Percentiles rank a stretch among this genome's conserved stretches.
These are phyloP conservation scores for Myripristis murdjan DNA, from an alignment of 2,797 vertebrate genomes.

Conservation along the genomic window DNA sequence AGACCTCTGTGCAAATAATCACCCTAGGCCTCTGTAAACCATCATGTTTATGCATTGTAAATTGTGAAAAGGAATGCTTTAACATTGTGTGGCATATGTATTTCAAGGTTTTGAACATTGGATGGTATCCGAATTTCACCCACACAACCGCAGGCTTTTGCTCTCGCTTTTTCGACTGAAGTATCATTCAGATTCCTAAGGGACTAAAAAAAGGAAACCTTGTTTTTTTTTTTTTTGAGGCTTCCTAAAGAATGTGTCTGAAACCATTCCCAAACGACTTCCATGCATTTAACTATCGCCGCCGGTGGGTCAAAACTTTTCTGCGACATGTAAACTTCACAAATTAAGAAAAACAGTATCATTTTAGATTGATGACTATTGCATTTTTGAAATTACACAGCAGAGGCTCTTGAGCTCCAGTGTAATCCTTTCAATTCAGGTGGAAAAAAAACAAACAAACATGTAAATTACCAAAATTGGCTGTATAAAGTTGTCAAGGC, in stretches of 20 bases:
- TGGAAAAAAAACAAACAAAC: neutral
- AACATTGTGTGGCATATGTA: conserved; percentile 82
- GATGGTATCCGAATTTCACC: conserved; percentile 80
- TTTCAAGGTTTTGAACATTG: conserved; percentile 85
- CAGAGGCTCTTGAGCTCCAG: conserved; percentile 34
- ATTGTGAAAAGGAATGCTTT: conserved; percentile 82
- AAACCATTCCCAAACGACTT: conserved; percentile 64
- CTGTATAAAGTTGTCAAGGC: conserved; percentile 34
- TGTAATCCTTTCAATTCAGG: conserved; percentile 46
- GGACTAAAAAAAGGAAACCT: conserved; percentile 57
- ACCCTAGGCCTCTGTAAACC: conserved; percentile 76
- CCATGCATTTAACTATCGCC: conserved; percentile 63
- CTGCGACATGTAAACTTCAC: conserved; percentile 32
- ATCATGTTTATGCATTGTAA: conserved; percentile 83
- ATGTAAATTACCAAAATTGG: conserved; percentile 40
- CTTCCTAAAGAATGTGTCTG: conserved; percentile 74
- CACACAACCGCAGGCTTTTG: conserved; percentile 81
- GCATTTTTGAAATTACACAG: conserved; percentile 66
- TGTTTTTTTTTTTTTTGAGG: conserved; percentile 55
- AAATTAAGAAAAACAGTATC: conserved; percentile 33
- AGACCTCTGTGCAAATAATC: conserved; percentile 84
- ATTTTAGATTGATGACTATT: conserved; percentile 66
- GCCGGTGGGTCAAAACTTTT: conserved; percentile 56
- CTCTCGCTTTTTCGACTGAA: conserved; percentile 75
- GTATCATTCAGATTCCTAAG: conserved; percentile 79